A percentile compares a stretch with the other conserved stretches of the same genome.
phyloP scores from a whole-genome alignment of 2,797 vertebrate species.

The Gymnopithys bicolor region DNA sequence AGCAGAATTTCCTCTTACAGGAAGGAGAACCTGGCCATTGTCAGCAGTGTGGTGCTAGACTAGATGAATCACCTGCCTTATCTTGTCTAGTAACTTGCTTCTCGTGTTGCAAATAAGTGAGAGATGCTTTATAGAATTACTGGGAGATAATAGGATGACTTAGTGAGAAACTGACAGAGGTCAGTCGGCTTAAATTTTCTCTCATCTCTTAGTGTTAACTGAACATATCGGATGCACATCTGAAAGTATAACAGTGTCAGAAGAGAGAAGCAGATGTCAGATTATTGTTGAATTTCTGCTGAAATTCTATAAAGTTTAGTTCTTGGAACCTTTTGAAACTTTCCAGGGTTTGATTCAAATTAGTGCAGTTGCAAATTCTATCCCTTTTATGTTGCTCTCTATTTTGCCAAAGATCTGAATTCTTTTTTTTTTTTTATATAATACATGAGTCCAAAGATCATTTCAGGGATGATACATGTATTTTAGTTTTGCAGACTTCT shows the following conservation, averaged over 20 bases:
- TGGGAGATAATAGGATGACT: conserved; percentile 34
- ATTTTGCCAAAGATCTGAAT: background rate
- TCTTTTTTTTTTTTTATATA: background rate
- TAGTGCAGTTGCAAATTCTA: conserved; percentile 18
- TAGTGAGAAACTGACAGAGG: conserved; percentile 6
- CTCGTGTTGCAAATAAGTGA: conserved; percentile 40
- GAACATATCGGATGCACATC: background rate
- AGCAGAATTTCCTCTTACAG: background rate
- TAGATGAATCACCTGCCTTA: background rate
- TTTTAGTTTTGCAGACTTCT: background rate
- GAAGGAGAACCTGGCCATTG: background rate
- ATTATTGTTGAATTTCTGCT: conserved; percentile 40
- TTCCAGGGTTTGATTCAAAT: conserved; percentile 36
- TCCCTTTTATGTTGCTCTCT: conserved; percentile 23
- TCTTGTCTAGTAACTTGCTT: background rate
- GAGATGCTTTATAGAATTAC: conserved; percentile 31
- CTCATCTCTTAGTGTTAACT: conserved; percentile 15
- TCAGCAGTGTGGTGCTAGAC: background rate
- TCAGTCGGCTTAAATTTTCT: conserved; percentile 43
- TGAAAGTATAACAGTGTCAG: conserved; percentile 4
- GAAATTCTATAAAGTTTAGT: conserved; percentile 21
- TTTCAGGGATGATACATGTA: background rate
- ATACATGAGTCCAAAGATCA: background rate
- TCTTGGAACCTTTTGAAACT: conserved; percentile 42
- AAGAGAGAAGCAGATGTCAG: conserved; percentile 18